Base-by-base conservation (phyloP, 2,888 invertebrate genomes). In the Ceramica pisi region DNA sequence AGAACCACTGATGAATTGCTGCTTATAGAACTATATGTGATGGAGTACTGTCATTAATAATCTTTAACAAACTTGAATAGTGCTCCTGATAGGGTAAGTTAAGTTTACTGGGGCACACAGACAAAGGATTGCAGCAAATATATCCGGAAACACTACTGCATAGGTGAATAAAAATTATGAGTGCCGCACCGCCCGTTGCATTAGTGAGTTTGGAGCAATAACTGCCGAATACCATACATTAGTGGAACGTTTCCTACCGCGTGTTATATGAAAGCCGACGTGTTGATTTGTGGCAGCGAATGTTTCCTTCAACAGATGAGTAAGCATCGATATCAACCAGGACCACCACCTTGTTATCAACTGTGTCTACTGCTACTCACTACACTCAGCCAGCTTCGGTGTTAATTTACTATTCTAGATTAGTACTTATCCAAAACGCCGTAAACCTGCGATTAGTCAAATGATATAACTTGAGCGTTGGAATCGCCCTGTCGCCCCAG, bases 311-410 rank as follows among this genome's bases (percentile, higher is more conserved):
- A 77, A 79, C 53, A 67, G 67, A 82, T 86, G 62, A 81, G 64
- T 81, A 86, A 87, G 83, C 86, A 59, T 66, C 46, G 66, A 66
- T 67, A 62, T 75, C 85, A 82, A 81, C 80, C 86, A 87, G 44
- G 84, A 81, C 88, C 89, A 81, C 84, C 90, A 88, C 87, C 8
- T n/a, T 56, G 48, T 80, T 70, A 81, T 41, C 26, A 35, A 57
- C 62, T 51, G 46, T 60, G 50, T 38, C 51, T 60, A 77, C 74
- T 38, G 46, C 41, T 57, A 59, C 9, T 73, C 23, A 23, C 38
- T 46, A 73, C 12, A 38, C 53, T 46, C 16, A 31, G 26, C 44
- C 16, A 50, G 8, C 41, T 19, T 67, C 14, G 10, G 31, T 56
- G 23, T 56, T 75, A 75, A 38, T 68, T 44, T 35, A 21, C 38